These are phyloP conservation scores for Lycodopsis pacificus DNA, from an alignment of 2,797 vertebrate species.

Conservation along the genomic window DNA sequence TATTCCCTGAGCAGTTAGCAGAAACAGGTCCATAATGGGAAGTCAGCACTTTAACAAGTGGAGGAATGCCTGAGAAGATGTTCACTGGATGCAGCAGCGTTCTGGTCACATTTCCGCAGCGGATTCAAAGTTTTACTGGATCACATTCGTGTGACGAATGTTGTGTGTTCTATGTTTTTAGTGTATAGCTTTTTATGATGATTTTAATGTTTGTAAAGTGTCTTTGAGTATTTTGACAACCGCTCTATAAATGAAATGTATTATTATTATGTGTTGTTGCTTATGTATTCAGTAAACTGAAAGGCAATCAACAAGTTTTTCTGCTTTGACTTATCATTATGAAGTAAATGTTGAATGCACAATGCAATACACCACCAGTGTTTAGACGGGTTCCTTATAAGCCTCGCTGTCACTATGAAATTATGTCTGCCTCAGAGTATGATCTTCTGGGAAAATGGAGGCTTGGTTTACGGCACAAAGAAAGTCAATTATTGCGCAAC, in stretches of 20 bases:
- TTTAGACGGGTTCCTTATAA: neutral
- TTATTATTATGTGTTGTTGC: conserved; percentile 2
- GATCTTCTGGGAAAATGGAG: neutral
- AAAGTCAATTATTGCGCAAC: neutral
- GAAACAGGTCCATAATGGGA: conserved; percentile 3
- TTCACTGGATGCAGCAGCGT: neutral
- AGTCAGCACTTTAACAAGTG: conserved; percentile 34
- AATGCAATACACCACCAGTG: neutral
- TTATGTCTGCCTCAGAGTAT: neutral
- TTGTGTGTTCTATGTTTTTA: too few species aligned
- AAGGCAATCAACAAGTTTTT: neutral
- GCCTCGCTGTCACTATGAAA: neutral
- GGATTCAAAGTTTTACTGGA: neutral
- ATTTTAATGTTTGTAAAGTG: too few species aligned
- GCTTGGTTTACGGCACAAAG: neutral
- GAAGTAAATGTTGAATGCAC: neutral
- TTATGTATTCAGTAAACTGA: neutral
- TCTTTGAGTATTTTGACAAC: too few species aligned
- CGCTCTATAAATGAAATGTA: too few species aligned
- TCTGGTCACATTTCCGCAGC: neutral
- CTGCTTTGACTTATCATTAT: neutral
- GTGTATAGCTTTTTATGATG: too few species aligned
- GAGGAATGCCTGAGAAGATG: neutral
- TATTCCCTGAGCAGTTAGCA: conserved; percentile 45
- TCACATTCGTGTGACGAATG: neutral